phyloP scores from a whole-genome alignment of 2,888 invertebrate genomes.

The Euplagia quadripunctaria region DNA sequence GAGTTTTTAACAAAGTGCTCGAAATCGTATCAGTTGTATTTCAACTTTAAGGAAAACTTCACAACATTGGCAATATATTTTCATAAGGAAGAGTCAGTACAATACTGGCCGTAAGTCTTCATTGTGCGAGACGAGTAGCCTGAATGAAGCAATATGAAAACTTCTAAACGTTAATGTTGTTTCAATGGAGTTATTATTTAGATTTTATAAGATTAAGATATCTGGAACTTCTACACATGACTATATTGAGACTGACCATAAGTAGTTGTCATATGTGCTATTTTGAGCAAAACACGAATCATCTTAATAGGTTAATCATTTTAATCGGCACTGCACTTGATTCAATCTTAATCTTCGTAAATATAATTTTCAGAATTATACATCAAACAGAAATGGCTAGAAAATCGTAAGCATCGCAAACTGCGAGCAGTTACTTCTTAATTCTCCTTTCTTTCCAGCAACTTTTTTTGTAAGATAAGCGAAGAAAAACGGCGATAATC shows the following conservation, averaged over 20 bases:
- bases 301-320: not conserved
- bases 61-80: conserved; percentile 74
- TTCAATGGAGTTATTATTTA: not conserved
- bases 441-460: no score
- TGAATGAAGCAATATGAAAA: conserved; percentile 67
- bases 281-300: not conserved
- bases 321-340: not conserved
- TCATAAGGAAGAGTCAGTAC: conserved; percentile 75
- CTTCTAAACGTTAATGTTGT: conserved; percentile 44
- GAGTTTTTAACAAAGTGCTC: conserved; percentile 56
- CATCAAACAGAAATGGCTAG: not conserved
- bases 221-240: not conserved
- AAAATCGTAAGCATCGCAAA: no score
- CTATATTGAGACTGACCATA: no score
- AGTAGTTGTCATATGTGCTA: not conserved
- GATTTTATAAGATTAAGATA: not conserved
- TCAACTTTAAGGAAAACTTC: conserved; percentile 47
- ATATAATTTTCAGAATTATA: no score
- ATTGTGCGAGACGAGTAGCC: conserved; percentile 61
- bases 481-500: no score
- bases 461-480: not conserved
- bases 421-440: no score
- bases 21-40: conserved; percentile 21
- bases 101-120: conserved; percentile 74
- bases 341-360: not conserved